Evolutionary conservation across 2,113 vertebrate species (phyloP).

Genomic region (Atrichornis clamosus): DNA sequence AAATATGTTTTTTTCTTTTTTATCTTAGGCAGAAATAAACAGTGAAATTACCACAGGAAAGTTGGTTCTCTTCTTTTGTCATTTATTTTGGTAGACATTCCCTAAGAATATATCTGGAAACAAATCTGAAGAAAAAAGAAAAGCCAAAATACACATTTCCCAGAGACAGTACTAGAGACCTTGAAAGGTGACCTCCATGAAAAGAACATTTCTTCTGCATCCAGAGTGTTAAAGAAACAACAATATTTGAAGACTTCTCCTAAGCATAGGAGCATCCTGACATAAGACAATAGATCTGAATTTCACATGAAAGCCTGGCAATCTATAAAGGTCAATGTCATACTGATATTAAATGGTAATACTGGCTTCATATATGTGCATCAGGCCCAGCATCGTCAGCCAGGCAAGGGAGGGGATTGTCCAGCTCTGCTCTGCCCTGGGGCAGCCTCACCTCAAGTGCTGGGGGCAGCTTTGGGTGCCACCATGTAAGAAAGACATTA

Average conservation of each 20-base stretch:
- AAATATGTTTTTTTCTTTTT: background rate
- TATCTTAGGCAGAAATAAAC: background rate
- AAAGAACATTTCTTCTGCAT: background rate
- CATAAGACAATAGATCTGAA: background rate
- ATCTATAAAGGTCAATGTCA: background rate
- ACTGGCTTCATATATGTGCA: background rate
- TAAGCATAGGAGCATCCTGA: background rate
- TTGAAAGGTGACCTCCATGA: background rate
- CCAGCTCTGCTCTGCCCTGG: background rate
- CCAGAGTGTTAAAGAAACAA: background rate
- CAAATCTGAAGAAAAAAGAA: background rate
- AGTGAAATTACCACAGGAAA: background rate
- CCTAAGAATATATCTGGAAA: background rate
- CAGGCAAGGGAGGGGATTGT: background rate
- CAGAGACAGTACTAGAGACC: background rate
- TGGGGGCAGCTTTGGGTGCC: background rate
- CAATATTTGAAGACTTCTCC: background rate
- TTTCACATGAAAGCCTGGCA: background rate
- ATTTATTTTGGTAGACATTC: background rate
- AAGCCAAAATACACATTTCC: background rate
- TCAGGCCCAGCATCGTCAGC: background rate
- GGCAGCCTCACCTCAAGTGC: background rate
- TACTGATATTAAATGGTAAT: background rate
- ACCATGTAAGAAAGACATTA: background rate
- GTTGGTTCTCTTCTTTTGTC: rapidly evolving